phyloP scores from a whole-genome alignment of 2,888 invertebrate species.

The Notodonta ziczac region DNA sequence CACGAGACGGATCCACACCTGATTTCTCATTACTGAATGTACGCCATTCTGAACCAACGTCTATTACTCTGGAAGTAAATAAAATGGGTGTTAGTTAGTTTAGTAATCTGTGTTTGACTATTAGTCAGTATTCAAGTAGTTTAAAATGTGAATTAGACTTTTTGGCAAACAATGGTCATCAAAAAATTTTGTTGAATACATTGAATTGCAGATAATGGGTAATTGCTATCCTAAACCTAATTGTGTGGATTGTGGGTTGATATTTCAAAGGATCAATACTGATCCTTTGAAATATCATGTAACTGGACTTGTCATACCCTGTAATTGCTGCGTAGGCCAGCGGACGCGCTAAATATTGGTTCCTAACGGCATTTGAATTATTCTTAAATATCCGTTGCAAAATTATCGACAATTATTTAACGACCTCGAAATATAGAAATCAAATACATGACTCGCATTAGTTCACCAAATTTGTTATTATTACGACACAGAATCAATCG shows the following conservation, averaged over 20 bases:
- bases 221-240: too few species aligned
- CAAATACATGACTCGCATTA: constrained; percentile 49
- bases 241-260: background rate
- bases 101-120: too few species aligned
- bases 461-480: constrained; percentile 49
- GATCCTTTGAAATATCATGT: too few species aligned
- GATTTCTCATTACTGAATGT: constrained; percentile 99
- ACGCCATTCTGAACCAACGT: constrained; percentile 99
- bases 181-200: too few species aligned
- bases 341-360: background rate
- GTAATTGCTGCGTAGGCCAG: background rate
- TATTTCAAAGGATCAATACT: background rate
- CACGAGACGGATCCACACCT: constrained; percentile 99
- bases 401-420: constrained; percentile 43
- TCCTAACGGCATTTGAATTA: background rate
- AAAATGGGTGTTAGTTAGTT: too few species aligned
- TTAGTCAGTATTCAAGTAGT: too few species aligned
- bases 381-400: constrained; percentile 39
- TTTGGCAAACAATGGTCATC: background rate
- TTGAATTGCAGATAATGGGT: too few species aligned
- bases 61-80: constrained; percentile 91
- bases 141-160: background rate
- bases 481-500: constrained; percentile 46
- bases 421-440: constrained; percentile 57
- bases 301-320: background rate